Evolutionary conservation across 2,797 vertebrate species (phyloP), one percentile per base, ranked within the genome.

Genomic region (Acrocephalus scirpaceus): DNA sequence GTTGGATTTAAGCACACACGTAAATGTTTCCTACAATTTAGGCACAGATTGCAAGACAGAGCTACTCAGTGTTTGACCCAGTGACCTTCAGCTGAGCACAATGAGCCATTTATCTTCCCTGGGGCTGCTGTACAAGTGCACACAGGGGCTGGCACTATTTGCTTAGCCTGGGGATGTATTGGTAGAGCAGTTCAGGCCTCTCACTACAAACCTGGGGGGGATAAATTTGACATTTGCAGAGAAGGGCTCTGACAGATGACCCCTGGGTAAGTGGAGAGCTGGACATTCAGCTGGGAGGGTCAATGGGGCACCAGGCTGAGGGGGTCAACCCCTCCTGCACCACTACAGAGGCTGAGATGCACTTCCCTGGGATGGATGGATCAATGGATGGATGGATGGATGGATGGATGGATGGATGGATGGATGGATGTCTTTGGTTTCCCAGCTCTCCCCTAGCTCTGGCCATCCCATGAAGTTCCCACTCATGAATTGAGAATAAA

Each of bases 11-110:
- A 92, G 72, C 80, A 94, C 65, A 71, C 53, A 82, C 4, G 0
- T 95, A 94, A 91, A 90, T 51, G 92, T 79, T 94, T 96, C 93
- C 92, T 93, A 93, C 76, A 89, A 89, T 92, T 88, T 57, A 77
- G 77, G 86, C 86, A 86, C 30, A 80, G 67, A 79, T 4, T 92
- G 75, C 79, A 84, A 95, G 71, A 91, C 90, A 92, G 91, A 88
- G 0, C 90, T 80, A 34, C 93, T 94, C 92, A 87, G 74, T 90
- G 32, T 83, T 85, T 95, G 90, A 95, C 95, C 96, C 77, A 45
- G 42, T 93, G 95, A 93, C 93, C 96, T 77, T 26, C 54, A 38
- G 61, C 15, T 10, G 69, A 97, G 88, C 90, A 95, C 88, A 95
- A 65, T 69, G 86, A 93, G 78, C 72, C 86, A 26, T 90, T 95